Evolutionary conservation across 2,113 vertebrate genomes (phyloP), one percentile per base, ranked within the genome.

Genomic region (Cyanocitta stelleri): DNA sequence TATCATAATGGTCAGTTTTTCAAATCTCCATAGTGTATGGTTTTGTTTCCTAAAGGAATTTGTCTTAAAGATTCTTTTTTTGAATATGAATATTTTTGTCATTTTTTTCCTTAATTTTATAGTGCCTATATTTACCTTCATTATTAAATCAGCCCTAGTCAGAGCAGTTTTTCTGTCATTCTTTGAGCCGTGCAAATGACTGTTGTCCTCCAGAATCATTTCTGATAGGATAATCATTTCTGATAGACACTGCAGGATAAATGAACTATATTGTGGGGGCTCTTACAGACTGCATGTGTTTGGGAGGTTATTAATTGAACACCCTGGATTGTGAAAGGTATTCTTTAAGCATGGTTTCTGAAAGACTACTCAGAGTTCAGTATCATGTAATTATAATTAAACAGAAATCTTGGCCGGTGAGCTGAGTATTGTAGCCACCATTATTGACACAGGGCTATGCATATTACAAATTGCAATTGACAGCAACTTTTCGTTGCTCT

Each of bases 231-330:
- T 29, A 52, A 52, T 29, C 3, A 17, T 52, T 52, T 52, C 27
- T 52, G 51, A 29, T 29, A 52, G 61, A 13, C 22, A 67, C 8
- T 2, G 0, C 29, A 39, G 29, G 11, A 33, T 51, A 63, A 84
- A 77, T 17, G 2, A 22, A 44, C 12, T 41, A 13, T 16, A 7
- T 19, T 66, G 4, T 29, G 49, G 20, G 19, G 6, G 15, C 13
- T 84, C 17, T 46, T 46, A 49, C 5, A 37, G 32, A 26, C 15
- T 32, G 26, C 0, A 1, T 0, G 0, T 33, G 17, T 7, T 14
- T 75, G 20, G 10, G 11, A 49, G 6, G 11, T 81, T 46, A 46
- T 37, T 62, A 74, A 56, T 11, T n/a, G 17, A 49, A 59, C 9
- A 85, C 5, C 33, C 17, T 33, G n/a, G 18, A 41, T 19, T 33